Base-by-base conservation (phyloP, 2,888 invertebrate genomes). In the Lycia hirtaria region DNA sequence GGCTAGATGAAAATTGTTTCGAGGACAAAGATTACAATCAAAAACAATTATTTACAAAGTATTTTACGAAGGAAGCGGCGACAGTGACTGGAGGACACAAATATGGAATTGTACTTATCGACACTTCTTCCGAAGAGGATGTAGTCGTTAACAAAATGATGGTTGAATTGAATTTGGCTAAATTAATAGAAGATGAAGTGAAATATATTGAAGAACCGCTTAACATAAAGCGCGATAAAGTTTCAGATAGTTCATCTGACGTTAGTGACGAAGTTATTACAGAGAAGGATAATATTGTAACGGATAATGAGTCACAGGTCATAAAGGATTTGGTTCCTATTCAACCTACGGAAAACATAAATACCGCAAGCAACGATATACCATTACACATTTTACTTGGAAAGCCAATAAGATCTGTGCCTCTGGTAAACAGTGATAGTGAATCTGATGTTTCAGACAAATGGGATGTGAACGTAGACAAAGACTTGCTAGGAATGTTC, bases 101-200 rank as follows among this genome's bases (percentile, higher is more conserved):
- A 70, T 94, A 93, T 74, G 87, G 86, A 0, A 80, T 94, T 1
- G 72, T 85, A 14, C 65, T 94, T 10, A 79, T 93, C 44, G 93
- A 94, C 60, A 92, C 92, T 1, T 83, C 79, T 44, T 70, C 72
- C 0, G 76, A 81, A 1, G 68, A 81, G 33, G 88, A 92, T 62
- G 45, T 90, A 2, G 62, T 93, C 3, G 80, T 94, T n/a, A 93
- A 94, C 66, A 76, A 87, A 56, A 63, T 85, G 33, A 77, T 94
- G 72, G 71, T 93, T 3, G 91, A 93, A 47, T 77, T 87, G 3
- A 93, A 93, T 66, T 80, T 93, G 51, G 94, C 93, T 5, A 61
- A 73, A 35, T 75, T 72, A 48, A 75, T 78, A 24, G 68, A 73
- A 6, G 61, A 76, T 5, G 90, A 90, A 61, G 62, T 75, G 2